These are phyloP conservation scores for Grapholita molesta DNA, from an alignment of 1,140 invertebrate genomes.

Conservation along the genomic window DNA sequence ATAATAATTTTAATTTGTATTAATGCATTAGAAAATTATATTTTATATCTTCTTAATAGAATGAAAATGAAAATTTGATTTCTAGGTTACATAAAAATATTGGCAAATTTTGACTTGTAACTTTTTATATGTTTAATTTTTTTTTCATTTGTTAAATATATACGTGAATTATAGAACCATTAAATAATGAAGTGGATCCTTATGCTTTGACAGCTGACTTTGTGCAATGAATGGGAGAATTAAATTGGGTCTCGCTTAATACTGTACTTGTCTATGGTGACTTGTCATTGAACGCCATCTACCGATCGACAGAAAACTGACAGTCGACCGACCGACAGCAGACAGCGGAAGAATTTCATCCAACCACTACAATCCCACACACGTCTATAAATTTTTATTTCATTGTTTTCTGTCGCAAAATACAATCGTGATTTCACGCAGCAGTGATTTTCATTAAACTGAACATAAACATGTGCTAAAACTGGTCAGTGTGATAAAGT, in stretches of 20 bases:
- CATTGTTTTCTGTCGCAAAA: constrained; percentile 67
- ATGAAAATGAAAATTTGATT: too few species aligned
- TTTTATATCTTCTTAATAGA: too few species aligned
- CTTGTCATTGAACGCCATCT: constrained; percentile 46
- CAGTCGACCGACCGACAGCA: constrained; percentile 32
- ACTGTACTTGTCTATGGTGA: constrained; percentile 51
- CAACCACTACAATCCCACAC: constrained; percentile 42
- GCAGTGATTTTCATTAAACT: constrained; percentile 49
- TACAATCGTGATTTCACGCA: constrained; percentile 53
- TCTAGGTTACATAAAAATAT: too few species aligned
- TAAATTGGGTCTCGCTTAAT: constrained; percentile 43
- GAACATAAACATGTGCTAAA: constrained; percentile 47
- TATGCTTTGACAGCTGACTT: background rate
- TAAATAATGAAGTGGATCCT: background rate
- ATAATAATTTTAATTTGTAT: too few species aligned
- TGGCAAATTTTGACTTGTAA: too few species aligned
- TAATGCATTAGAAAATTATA: too few species aligned
- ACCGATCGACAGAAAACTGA: constrained; percentile 29
- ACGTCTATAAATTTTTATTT: constrained; percentile 64
- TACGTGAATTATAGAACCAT: too few species aligned
- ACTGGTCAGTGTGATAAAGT: constrained; percentile 44
- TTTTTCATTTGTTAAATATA: too few species aligned
- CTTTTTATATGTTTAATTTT: too few species aligned
- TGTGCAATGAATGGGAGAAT: constrained; percentile 37
- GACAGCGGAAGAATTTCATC: constrained; percentile 45